A percentile compares a stretch with the other conserved stretches of the same genome.
phyloP scores from a whole-genome alignment of 2,113 vertebrate genomes.

The Andinoacara biseriatus region DNA sequence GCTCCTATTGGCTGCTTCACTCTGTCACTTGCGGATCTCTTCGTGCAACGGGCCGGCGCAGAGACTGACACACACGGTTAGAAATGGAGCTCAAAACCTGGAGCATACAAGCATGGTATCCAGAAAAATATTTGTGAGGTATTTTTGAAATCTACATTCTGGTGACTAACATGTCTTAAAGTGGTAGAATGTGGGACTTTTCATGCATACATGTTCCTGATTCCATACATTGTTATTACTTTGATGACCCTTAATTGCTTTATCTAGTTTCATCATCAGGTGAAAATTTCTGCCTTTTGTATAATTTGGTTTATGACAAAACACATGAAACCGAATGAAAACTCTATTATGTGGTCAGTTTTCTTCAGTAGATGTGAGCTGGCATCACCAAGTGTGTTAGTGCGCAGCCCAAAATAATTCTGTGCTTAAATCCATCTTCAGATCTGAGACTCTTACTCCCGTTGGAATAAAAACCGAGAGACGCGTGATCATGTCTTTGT shows the following conservation, averaged over 20 bases:
- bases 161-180: neutral
- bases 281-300: neutral
- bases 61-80: neutral
- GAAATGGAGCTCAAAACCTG: neutral
- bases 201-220: neutral
- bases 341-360: neutral
- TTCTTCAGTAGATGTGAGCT: neutral
- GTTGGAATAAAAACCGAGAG: neutral
- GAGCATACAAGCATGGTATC: neutral
- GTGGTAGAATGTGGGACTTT: neutral
- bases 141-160: neutral
- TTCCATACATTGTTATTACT: too few relatives aligned
- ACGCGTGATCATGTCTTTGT: constrained; percentile 4
- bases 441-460: neutral
- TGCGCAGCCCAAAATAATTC: neutral
- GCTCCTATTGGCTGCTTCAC: neutral
- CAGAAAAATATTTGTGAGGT: neutral
- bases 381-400: neutral
- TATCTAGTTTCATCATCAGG: neutral
- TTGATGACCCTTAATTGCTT: neutral
- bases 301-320: neutral
- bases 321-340: neutral
- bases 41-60: neutral
- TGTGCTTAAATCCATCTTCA: neutral
- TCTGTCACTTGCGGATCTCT: neutral